These are phyloP conservation scores for Anguilla japonica DNA, from an alignment of 2,113 vertebrate genomes.

Conservation along the genomic window DNA sequence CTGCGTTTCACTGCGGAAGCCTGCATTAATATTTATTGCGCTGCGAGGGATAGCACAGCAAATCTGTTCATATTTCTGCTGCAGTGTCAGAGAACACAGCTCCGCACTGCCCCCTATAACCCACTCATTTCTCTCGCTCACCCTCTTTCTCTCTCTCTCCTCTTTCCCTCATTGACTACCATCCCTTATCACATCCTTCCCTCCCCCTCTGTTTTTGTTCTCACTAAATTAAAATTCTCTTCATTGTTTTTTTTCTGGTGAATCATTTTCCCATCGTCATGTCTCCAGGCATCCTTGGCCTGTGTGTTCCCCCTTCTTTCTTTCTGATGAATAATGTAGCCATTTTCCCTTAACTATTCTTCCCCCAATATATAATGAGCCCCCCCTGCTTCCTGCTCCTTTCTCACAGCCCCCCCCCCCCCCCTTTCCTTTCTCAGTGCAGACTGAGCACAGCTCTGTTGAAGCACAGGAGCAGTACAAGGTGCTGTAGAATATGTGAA, in stretches of 20 bases:
- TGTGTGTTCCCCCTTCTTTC: background rate
- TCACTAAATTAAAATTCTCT: background rate
- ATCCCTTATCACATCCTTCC: background rate
- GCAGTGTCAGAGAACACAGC: background rate
- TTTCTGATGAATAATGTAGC: slow-evolving; percentile 34
- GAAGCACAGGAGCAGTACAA: slow-evolving; percentile 15
- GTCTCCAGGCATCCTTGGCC: background rate
- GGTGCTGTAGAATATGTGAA: slow-evolving; percentile 8
- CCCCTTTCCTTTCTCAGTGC: background rate
- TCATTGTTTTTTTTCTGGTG: background rate
- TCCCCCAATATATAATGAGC: slow-evolving; percentile 19
- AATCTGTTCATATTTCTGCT: slow-evolving; percentile 27
- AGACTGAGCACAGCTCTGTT: slow-evolving; percentile 11
- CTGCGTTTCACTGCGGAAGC: slow-evolving; percentile 13
- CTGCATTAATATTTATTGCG: slow-evolving; percentile 30
- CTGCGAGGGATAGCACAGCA: slow-evolving; percentile 22
- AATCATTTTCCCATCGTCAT: background rate
- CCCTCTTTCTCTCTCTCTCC: background rate
- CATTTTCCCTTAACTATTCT: slow-evolving; percentile 3
- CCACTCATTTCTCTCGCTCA: background rate
- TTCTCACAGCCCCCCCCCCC: background rate
- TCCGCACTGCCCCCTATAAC: slow-evolving; percentile 15
- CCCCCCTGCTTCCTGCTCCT: background rate
- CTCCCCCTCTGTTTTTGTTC: background rate
- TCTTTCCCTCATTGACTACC: background rate